Base-by-base conservation (phyloP, 2,797 vertebrate species). In the Natrix natrix region DNA sequence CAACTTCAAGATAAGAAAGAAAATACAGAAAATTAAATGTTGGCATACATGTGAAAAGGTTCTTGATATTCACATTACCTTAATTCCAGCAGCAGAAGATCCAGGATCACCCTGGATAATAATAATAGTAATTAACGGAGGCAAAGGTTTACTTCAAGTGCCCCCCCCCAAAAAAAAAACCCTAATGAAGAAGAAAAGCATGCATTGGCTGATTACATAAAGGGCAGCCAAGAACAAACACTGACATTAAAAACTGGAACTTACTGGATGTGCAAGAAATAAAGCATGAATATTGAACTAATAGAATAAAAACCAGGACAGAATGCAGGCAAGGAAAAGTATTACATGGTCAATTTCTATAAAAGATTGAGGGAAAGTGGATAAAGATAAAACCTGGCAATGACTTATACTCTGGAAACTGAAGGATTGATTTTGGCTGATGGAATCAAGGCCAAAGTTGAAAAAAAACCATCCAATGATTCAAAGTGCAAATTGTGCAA, bases 51-150 rank as follows among this genome's bases (percentile, higher is more conserved):
- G 1, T 5, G 16, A 22, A 87, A 88, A 28, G 20, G 37, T 20
- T 69, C 86, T 7, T 17, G 28, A 10, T 94, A 26, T 92, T 89
- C 93, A 89, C 28, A 90, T 97, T 97, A 99, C 99, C 99, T 99
- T 99, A 96, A 99, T 99, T 96, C 99, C 99, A 92, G 99, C 99
- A 52, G 99, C 99, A 95, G 99, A 99, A 1, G 99, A 99, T 90
- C 99, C 99, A 2, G 99, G 98, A 93, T 99, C 99, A 95, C 99
- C 99, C 99, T 99, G 92, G 3, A 86, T 11, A 90, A 96, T 97
- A 97, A 12, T 74, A 17, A 74, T 83, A 83, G 10, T 48, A 69
- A 95, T 92, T n/a, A 66, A 66, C 0, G 12, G 32, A 37, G 6
- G n/a, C 14, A 74, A 14, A 37, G 66, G 66, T 74, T 74, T 37